Base-by-base conservation (phyloP, 2,113 vertebrate genomes). In the Dipodomys merriami region DNA sequence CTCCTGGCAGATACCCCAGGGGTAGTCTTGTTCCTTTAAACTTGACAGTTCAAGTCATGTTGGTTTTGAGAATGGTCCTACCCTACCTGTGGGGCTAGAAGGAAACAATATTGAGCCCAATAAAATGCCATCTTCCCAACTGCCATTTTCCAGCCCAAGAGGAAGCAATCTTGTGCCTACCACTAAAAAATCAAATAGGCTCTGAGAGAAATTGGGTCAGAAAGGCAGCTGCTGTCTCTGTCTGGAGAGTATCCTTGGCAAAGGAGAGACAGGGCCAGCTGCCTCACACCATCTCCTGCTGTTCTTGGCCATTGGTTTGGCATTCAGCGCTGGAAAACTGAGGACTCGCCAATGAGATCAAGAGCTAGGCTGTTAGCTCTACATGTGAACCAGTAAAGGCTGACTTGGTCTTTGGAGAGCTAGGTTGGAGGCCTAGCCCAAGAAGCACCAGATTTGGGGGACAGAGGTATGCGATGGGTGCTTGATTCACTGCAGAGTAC, bases 201-300 rank as follows among this genome's bases (percentile, higher is more conserved):
- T 83, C 65, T 1, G 0, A 80, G 80, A 83, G 18, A 65, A 83
- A 81, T 23, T 35, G 81, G 83, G 77, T 78, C 81, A 86, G 57
- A 80, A 83, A 92, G 39, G 82, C 89, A 87, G 90, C 57, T 78
- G 91, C 80, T 71, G 60, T 39, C 23, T 93, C 60, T 4, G 44
- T 15, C 64, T 71, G 72, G 57, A 73, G 39, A 62, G 25, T 6
- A 65, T 49, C 33, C 20, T 46, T 76, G 83, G 92, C 83, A 30
- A 80, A 92, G 83, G 39, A n/a, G 2, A 78, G 29, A 18, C 65
- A 60, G 23, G 57, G 60, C 25, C 69, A 92, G 69, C 82, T 91
- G 96, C 80, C 86, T 86, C 77, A 19, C 7, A 18, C 46, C 44
- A 33, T 71, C 49, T 86, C 33, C 88, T 67, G 46, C 35, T 60